phyloP scores from a whole-genome alignment of 2,888 invertebrate genomes.

The Coelinius sp. region DNA sequence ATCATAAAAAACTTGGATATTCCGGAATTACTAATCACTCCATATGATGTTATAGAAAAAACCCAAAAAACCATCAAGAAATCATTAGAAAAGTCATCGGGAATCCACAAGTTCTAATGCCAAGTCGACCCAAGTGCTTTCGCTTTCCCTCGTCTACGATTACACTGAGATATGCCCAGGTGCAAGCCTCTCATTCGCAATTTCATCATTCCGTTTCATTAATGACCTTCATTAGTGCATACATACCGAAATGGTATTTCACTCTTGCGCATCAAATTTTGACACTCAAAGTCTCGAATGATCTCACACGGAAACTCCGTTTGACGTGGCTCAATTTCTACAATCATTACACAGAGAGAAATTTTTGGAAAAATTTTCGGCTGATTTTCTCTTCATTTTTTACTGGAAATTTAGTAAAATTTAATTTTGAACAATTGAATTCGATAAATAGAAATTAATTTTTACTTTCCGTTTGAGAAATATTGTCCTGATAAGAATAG shows the following conservation, averaged over 20 bases:
- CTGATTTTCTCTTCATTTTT: background rate
- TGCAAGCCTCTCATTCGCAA: background rate
- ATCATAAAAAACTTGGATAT: no score
- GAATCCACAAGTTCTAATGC: no score
- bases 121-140: background rate
- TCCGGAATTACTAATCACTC: no score
- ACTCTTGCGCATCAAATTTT: background rate
- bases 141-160: background rate
- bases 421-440: background rate
- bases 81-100: no score
- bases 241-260: background rate
- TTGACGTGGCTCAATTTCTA: no score
- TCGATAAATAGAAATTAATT: background rate
- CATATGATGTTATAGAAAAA: no score
- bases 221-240: background rate
- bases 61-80: no score
- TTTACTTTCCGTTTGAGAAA: no score
- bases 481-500: no score
- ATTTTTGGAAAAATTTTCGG: background rate
- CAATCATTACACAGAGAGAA: background rate
- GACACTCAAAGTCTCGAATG: background rate
- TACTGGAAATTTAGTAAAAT: no score
- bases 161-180: background rate
- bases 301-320: background rate
- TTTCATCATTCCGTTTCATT: background rate